Conservation (phyloP, 2,113 vertebrate genomes). For the Blennius ocellaris region DNA sequence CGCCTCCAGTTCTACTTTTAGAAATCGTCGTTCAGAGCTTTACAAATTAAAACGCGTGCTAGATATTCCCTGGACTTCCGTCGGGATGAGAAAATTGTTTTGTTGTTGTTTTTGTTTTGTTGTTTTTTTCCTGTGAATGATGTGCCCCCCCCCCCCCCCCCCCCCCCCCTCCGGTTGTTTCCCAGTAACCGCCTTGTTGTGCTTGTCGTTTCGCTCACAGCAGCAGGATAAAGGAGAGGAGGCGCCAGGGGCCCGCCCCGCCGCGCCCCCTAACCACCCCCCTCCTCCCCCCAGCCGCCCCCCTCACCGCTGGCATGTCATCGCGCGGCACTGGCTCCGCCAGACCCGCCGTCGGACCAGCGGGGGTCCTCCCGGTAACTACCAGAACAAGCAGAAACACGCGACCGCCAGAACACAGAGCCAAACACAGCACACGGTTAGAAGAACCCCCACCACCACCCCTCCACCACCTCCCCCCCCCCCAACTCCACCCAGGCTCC, state of each 20-base stretch:
- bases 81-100: too few species aligned
- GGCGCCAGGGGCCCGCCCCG: conserved; percentile 65
- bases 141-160: too few species aligned
- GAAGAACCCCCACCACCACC: too few species aligned
- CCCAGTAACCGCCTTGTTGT: conserved; percentile 56
- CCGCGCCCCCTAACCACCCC: conserved; percentile 57
- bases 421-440: too few species aligned
- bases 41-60: too few species aligned
- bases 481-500: too few species aligned
- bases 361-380: conserved; percentile 83
- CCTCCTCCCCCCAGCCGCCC: conserved; percentile 76
- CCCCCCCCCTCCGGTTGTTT: too few species aligned
- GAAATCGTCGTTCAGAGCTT: too few species aligned
- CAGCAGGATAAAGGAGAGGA: conserved; percentile 81
- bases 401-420: conserved; percentile 17
- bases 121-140: not conserved
- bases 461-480: too few species aligned
- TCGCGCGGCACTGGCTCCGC: conserved; percentile 85
- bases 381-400: conserved; percentile 57
- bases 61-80: too few species aligned
- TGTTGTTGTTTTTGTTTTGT: too few species aligned
- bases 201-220: conserved; percentile 55
- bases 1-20: too few species aligned
- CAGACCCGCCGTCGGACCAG: conserved; percentile 82
- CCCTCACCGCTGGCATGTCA: conserved; percentile 83